These are phyloP conservation scores for Tribolium castaneum DNA, from an alignment of 1,140 invertebrate species.

Conservation along the genomic window DNA sequence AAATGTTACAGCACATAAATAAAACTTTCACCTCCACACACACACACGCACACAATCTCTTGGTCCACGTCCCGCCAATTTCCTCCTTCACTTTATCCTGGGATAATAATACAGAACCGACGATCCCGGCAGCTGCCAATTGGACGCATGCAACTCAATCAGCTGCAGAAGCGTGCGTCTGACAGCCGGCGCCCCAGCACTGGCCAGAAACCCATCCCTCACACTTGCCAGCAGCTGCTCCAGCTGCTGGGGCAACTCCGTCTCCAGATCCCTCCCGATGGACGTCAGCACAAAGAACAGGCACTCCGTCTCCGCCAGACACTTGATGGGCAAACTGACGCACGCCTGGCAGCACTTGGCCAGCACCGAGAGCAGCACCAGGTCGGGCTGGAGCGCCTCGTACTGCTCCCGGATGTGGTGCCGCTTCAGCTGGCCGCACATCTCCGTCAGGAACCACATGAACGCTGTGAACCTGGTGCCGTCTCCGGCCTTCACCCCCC, in stretches of 20 bases:
- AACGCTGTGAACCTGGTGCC: slow-evolving; percentile 82
- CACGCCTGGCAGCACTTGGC: slow-evolving; percentile 88
- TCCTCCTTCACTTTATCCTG: slow-evolving; percentile 67
- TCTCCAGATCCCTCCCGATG: slow-evolving; percentile 86
- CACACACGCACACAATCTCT: not conserved
- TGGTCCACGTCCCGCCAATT: not conserved
- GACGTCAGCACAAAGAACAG: slow-evolving; percentile 88
- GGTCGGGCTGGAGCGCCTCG: slow-evolving; percentile 76
- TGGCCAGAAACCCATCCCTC: slow-evolving; percentile 85
- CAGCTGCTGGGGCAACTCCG: slow-evolving; percentile 81
- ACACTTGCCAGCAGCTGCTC: slow-evolving; percentile 80
- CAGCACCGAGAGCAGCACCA: slow-evolving; percentile 81
- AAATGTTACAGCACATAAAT: too few relatives aligned
- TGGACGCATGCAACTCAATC: slow-evolving; percentile 87
- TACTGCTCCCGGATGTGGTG: slow-evolving; percentile 76
- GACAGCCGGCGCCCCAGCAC: slow-evolving; percentile 72
- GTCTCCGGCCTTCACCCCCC: slow-evolving; percentile 67
- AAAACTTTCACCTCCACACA: too few relatives aligned
- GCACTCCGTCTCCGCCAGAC: slow-evolving; percentile 83
- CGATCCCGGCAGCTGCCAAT: slow-evolving; percentile 88
- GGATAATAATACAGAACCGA: slow-evolving; percentile 92
- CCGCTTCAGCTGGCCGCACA: slow-evolving; percentile 86
- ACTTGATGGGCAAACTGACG: slow-evolving; percentile 81
- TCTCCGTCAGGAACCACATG: slow-evolving; percentile 89
- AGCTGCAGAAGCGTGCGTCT: slow-evolving; percentile 86